These are phyloP conservation scores for Drosophila trichaetosa DNA, from an alignment of 2,888 invertebrate genomes.

Conservation along the genomic window DNA sequence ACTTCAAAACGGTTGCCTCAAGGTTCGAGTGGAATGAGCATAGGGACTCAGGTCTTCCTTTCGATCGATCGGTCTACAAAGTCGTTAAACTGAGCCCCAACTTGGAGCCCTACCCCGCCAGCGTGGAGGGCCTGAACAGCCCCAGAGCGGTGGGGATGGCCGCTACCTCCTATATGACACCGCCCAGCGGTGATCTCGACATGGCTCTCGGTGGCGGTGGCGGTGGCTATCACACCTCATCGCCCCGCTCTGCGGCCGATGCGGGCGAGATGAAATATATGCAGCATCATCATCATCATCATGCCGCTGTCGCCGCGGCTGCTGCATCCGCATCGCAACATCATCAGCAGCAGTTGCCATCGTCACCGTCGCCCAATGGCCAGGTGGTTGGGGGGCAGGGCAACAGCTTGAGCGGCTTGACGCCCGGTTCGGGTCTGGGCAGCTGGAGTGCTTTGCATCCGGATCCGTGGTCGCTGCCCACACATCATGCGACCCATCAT, in stretches of 20 bases:
- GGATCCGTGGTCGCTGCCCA: constrained; percentile 93
- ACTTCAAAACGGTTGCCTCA: constrained; percentile 85
- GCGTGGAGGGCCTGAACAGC: constrained; percentile 86
- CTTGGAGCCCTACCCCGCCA: constrained; percentile 86
- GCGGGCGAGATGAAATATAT: constrained; percentile 98
- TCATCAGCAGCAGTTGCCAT: constrained; percentile 88
- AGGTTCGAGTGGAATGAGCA: constrained; percentile 85
- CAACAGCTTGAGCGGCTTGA: constrained; percentile 72
- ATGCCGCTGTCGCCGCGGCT: constrained; percentile 90
- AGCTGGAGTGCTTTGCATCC: constrained; percentile 94
- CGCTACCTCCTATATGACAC: constrained; percentile 97
- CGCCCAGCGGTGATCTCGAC: constrained; percentile 91
- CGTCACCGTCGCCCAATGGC: constrained; percentile 88
- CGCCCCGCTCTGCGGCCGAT: constrained; percentile 93
- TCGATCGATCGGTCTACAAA: constrained; percentile 85
- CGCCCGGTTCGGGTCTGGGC: constrained; percentile 83
- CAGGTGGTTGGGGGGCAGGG: constrained; percentile 82
- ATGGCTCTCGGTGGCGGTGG: constrained; percentile 89
- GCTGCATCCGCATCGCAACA: constrained; percentile 84
- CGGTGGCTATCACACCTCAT: constrained; percentile 90
- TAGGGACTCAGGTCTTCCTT: constrained; percentile 85
- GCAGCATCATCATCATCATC: constrained; percentile 93
- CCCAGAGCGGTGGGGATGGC: constrained; percentile 94
- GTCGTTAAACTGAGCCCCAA: constrained; percentile 86
- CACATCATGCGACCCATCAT: constrained; percentile 89